Percentiles rank a stretch among this genome's conserved stretches.
phyloP scores from a whole-genome alignment of 2,797 vertebrate genomes.

The Lutjanus campechanus region DNA sequence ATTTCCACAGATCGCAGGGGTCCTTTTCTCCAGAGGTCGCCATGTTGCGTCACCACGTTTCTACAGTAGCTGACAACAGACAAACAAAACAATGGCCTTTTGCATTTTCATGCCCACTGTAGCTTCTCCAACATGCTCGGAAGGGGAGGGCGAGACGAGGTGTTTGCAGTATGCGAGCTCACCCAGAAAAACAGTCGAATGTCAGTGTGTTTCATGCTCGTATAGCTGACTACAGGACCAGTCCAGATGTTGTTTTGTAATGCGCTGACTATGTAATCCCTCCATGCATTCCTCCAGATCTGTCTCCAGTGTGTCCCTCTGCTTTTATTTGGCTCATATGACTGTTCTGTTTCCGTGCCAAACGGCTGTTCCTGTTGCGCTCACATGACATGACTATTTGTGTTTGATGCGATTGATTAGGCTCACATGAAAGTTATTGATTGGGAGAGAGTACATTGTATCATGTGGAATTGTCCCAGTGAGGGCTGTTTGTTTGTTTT shows the following conservation, averaged over 20 bases:
- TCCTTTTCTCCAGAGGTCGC: too few relatives aligned
- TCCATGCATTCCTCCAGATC: neutral
- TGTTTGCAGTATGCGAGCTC: too few relatives aligned
- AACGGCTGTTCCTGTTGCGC: neutral
- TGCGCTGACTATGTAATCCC: neutral
- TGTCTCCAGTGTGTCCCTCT: neutral
- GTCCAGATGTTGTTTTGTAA: conserved; percentile 2
- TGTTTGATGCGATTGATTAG: conserved; percentile 42
- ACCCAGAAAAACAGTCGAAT: too few relatives aligned
- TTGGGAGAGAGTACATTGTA: neutral
- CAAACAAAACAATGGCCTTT: too few relatives aligned
- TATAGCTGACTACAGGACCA: neutral
- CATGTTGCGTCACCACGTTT: too few relatives aligned
- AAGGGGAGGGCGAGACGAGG: too few relatives aligned
- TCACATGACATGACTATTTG: conserved; percentile 39
- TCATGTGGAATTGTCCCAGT: neutral
- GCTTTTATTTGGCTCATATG: conserved; percentile 41
- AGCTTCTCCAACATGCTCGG: too few relatives aligned
- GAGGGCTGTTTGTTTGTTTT: neutral
- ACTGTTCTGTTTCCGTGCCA: conserved; percentile 16
- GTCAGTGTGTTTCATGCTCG: neutral
- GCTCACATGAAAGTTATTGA: conserved; percentile 52
- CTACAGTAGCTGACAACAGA: too few relatives aligned
- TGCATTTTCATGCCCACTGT: too few relatives aligned
- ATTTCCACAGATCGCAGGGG: too few relatives aligned